phyloP scores from a whole-genome alignment of 2,113 vertebrate genomes.

The Geococcyx californianus region DNA sequence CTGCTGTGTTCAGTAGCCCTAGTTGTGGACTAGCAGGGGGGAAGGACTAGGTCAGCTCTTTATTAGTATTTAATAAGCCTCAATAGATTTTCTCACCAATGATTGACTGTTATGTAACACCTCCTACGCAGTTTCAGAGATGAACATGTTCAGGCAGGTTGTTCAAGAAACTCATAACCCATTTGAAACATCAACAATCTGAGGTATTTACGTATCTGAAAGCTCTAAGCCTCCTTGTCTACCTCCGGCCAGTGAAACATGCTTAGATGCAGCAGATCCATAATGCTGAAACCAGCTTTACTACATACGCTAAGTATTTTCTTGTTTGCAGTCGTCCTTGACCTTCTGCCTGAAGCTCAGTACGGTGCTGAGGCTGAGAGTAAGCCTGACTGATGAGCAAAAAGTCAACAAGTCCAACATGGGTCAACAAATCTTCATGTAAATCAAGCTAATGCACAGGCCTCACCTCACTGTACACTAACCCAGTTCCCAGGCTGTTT shows the following conservation, averaged over 20 bases:
- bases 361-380: background rate
- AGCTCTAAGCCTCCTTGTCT: background rate
- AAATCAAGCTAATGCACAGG: background rate
- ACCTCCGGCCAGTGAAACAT: background rate
- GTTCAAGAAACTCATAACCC: background rate
- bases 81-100: background rate
- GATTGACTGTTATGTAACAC: background rate
- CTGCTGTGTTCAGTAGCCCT: background rate
- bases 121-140: background rate
- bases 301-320: background rate
- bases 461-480: background rate
- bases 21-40: background rate
- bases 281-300: background rate
- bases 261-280: background rate
- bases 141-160: background rate
- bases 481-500: background rate
- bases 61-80: background rate
- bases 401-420: background rate
- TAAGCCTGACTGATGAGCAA: background rate
- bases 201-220: background rate
- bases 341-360: background rate
- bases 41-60: background rate
- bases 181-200: background rate
- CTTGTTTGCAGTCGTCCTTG: background rate
- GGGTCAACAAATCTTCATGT: background rate